Percentiles rank a stretch among this genome's conserved stretches.
These are phyloP conservation scores for Leucopternis melanops DNA, from an alignment of 2,113 vertebrate genomes.

Conservation along the genomic window DNA sequence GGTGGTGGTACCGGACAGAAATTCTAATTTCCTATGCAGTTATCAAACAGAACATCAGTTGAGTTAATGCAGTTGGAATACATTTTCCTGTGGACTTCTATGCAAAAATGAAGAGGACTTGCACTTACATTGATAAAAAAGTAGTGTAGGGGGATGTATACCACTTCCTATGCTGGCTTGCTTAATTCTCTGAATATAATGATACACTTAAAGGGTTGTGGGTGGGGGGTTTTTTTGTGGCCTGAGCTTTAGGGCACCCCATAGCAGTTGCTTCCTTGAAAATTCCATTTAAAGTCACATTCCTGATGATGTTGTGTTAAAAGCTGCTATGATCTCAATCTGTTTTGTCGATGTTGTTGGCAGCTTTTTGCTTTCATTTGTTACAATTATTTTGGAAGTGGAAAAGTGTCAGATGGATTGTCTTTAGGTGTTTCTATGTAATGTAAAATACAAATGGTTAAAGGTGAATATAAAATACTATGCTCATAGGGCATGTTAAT, in stretches of 20 bases:
- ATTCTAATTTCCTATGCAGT: not conserved
- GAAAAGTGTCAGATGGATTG: not conserved
- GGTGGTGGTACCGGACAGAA: not conserved
- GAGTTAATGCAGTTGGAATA: not conserved
- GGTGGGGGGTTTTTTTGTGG: not conserved
- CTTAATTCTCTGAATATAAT: not conserved
- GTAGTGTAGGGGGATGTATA: not conserved
- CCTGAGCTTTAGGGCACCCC: not conserved
- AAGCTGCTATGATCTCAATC: not conserved
- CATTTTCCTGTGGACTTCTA: not conserved
- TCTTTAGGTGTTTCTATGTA: not conserved
- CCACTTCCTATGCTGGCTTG: not conserved
- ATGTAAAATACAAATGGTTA: not conserved
- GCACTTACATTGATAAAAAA: not conserved
- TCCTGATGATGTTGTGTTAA: not conserved
- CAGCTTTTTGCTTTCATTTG: not conserved
- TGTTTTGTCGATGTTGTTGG: not conserved
- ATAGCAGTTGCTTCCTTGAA: not conserved
- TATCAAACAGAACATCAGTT: not conserved
- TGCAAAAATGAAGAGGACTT: not conserved
- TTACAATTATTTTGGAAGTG: not conserved
- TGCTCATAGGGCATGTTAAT: not conserved
- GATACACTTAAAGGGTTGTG: not conserved
- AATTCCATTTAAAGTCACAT: not conserved
- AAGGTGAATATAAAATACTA: not conserved